phyloP scores from a whole-genome alignment of 2,113 vertebrate species.

The Tyto alba region DNA sequence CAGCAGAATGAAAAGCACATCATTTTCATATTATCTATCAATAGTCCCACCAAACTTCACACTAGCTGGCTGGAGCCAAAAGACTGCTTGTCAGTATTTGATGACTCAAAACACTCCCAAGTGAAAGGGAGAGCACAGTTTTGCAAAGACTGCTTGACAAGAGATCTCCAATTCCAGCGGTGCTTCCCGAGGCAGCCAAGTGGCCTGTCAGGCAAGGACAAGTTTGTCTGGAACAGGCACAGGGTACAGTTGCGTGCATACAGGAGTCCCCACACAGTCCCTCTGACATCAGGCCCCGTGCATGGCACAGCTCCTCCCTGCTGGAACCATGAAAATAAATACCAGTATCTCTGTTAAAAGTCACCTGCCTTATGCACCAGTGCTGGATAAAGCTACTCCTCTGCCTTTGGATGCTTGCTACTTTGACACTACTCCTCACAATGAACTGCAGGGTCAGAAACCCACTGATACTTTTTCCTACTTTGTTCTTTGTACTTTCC shows the following conservation, averaged over 20 bases:
- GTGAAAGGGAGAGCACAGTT: not conserved
- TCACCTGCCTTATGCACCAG: not conserved
- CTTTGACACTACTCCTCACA: not conserved
- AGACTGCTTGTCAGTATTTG: not conserved
- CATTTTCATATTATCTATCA: not conserved
- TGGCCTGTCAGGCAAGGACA: not conserved
- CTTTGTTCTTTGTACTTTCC: not conserved
- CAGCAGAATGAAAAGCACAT: not conserved
- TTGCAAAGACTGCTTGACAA: not conserved
- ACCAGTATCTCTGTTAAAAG: not conserved
- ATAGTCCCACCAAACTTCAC: accelerated
- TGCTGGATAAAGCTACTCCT: not conserved
- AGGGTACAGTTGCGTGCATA: not conserved
- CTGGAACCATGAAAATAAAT: not conserved
- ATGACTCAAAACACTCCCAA: not conserved
- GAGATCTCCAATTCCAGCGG: accelerated
- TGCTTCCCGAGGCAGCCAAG: not conserved
- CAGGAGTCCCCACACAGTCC: not conserved
- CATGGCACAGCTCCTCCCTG: not conserved
- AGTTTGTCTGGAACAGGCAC: not conserved
- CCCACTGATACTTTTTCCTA: not conserved
- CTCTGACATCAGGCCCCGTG: not conserved
- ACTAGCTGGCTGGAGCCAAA: not conserved
- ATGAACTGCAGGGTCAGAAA: not conserved
- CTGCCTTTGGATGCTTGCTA: not conserved